Evolutionary conservation across 2,888 invertebrate genomes (phyloP).

Genomic region (Nemotelus pantherinus): DNA sequence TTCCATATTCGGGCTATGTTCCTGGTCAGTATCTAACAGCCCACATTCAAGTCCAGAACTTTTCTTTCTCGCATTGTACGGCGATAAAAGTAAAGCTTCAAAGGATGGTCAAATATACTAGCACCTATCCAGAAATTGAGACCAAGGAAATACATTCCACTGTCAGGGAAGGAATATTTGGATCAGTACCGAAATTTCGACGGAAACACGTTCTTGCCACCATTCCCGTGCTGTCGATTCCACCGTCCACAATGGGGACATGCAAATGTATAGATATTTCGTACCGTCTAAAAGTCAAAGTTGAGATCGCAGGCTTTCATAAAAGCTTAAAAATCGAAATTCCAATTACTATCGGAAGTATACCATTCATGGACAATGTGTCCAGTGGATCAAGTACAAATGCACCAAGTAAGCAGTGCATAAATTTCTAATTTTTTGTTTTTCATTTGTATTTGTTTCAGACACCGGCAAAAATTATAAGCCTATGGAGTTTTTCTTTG

Average conservation of each 20-base stretch:
- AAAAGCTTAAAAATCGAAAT: slow-evolving; percentile 73
- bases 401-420: not conserved
- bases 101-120: slow-evolving; percentile 69
- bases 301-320: slow-evolving; percentile 70
- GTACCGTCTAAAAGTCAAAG: slow-evolving; percentile 74
- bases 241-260: slow-evolving; percentile 78
- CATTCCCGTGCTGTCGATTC: slow-evolving; percentile 76
- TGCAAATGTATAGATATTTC: slow-evolving; percentile 78
- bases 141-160: slow-evolving; percentile 62
- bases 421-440: not conserved
- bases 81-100: slow-evolving; percentile 72
- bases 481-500: slow-evolving; percentile 22
- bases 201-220: slow-evolving; percentile 73
- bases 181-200: slow-evolving; percentile 71
- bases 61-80: slow-evolving; percentile 74
- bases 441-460: not conserved
- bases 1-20: slow-evolving; percentile 79
- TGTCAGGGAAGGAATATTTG: slow-evolving; percentile 64
- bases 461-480: not conserved
- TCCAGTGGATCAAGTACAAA: not conserved
- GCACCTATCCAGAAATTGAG: slow-evolving; percentile 62
- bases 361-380: slow-evolving; percentile 64
- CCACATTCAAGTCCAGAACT: slow-evolving; percentile 77
- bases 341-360: slow-evolving; percentile 74
- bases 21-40: slow-evolving; percentile 79